Percentiles rank a stretch among this genome's conserved stretches.
These are phyloP conservation scores for Drosophila neutralis DNA, from an alignment of 2,888 invertebrate genomes.

Conservation along the genomic window DNA sequence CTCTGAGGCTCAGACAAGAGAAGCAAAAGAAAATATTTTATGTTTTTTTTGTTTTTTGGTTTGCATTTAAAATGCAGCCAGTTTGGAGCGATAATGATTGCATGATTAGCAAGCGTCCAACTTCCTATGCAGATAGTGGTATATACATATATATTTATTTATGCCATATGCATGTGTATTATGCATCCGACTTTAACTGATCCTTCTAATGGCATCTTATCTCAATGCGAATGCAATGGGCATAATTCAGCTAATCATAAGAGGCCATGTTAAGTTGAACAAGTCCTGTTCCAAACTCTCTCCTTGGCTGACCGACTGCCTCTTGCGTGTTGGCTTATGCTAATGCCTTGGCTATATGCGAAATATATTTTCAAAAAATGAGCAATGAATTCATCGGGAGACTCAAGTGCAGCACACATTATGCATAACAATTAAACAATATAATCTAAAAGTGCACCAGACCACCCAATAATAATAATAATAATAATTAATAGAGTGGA, in stretches of 20 bases:
- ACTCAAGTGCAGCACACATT: slow-evolving; percentile 52
- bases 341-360: slow-evolving; percentile 53
- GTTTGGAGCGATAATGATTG: slow-evolving; percentile 55
- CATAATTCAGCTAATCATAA: slow-evolving; percentile 75
- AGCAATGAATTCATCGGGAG: slow-evolving; percentile 25
- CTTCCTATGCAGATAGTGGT: slow-evolving; percentile 29
- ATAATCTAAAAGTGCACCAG: slow-evolving; percentile 47
- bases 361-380: slow-evolving; percentile 8
- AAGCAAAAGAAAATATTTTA: slow-evolving; percentile 47
- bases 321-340: slow-evolving; percentile 72
- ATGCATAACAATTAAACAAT: slow-evolving; percentile 66
- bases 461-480: background rate
- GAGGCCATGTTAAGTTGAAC: slow-evolving; percentile 71
- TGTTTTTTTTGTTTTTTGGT: slow-evolving; percentile 1
- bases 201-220: slow-evolving; percentile 52
- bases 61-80: slow-evolving; percentile 51
- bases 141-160: background rate
- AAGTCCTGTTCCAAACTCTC: slow-evolving; percentile 36
- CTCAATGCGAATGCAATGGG: slow-evolving; percentile 60
- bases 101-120: slow-evolving; percentile 59
- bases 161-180: background rate
- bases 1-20: slow-evolving; percentile 45
- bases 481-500: slow-evolving; percentile 31
- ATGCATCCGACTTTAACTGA: background rate
- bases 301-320: background rate